These are phyloP conservation scores for Phocides pigmalion DNA, from an alignment of 1,140 invertebrate genomes.

Conservation along the genomic window DNA sequence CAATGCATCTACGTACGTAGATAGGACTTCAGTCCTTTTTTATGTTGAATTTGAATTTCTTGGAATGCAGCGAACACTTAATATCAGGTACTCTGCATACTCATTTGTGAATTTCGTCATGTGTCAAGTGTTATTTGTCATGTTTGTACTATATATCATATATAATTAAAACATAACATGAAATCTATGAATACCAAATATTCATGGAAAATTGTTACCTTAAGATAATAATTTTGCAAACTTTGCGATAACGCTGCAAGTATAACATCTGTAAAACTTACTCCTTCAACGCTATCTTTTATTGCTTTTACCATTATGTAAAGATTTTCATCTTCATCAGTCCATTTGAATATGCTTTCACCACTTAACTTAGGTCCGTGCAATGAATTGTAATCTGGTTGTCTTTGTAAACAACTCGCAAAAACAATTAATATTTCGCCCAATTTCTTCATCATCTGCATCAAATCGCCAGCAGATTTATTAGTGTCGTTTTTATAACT, in stretches of 20 bases:
- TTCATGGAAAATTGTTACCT: slow-evolving; percentile 51
- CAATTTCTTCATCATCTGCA: slow-evolving; percentile 51
- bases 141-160: too few species aligned
- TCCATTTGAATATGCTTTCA: slow-evolving; percentile 71
- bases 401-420: slow-evolving; percentile 65
- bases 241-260: slow-evolving; percentile 66
- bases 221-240: slow-evolving; percentile 64
- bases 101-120: too few species aligned
- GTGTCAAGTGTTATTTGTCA: too few species aligned
- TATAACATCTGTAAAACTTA: slow-evolving; percentile 73
- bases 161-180: too few species aligned
- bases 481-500: slow-evolving; percentile 36
- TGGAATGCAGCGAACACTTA: too few species aligned
- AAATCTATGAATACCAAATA: too few species aligned
- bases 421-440: slow-evolving; percentile 57
- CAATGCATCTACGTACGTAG: too few species aligned
- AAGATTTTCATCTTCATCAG: slow-evolving; percentile 60
- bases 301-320: slow-evolving; percentile 68
- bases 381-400: slow-evolving; percentile 62
- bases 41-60: too few species aligned
- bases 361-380: slow-evolving; percentile 68
- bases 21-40: too few species aligned
- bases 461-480: slow-evolving; percentile 39
- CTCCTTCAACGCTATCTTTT: slow-evolving; percentile 53
- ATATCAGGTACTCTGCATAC: too few species aligned